Evolutionary conservation across 2,888 invertebrate genomes (phyloP), one percentile per base, ranked within the genome.

Genomic region (Sinelater perroti): DNA sequence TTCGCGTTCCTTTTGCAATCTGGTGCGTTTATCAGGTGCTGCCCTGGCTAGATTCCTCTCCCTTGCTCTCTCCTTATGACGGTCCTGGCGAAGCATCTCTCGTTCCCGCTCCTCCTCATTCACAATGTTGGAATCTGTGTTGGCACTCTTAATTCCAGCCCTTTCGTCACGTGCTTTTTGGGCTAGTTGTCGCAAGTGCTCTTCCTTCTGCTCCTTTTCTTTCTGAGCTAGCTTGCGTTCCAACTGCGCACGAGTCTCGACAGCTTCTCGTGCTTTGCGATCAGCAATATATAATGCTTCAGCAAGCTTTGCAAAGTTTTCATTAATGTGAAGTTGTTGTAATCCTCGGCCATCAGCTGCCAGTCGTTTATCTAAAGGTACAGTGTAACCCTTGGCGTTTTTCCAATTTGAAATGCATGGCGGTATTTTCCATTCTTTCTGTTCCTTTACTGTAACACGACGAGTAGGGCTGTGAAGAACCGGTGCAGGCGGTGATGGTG

Each of bases 401-500:
- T 99, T 99, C 99, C 99, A 99, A 75, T 99, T 99, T 0, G 95
- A 95, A 63, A 99, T 97, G 71, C 98, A 99, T 0, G 99, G 99
- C 4, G 99, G 99, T 65, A 93, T 92, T 80, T 98, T 98, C 99
- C 99, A 99, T 77, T 99, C 99, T 60, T 97, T 90, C 75, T 99
- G 99, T 75, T 99, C 99, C 74, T 98, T 97, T 0, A 97, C 97
- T 1, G 98, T 97, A 0, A 97, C 96, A 75, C 98, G 91, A 49
- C 98, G 84, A 0, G 98, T 97, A 0, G 99, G 99, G 0, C 97
- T 98, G 80, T 99, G 99, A 79, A 99, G 85, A 7, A 99, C 97
- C 1, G 99, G 98, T 4, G 99, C 97, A 11, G 99, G 99, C 0
- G 99, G 99, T 0, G 97, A 98, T 0, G 99, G 98, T 0, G 99